Evolutionary conservation across 2,113 vertebrate genomes (phyloP), one percentile per base, ranked within the genome.

Genomic region (Bungarus multicinctus): DNA sequence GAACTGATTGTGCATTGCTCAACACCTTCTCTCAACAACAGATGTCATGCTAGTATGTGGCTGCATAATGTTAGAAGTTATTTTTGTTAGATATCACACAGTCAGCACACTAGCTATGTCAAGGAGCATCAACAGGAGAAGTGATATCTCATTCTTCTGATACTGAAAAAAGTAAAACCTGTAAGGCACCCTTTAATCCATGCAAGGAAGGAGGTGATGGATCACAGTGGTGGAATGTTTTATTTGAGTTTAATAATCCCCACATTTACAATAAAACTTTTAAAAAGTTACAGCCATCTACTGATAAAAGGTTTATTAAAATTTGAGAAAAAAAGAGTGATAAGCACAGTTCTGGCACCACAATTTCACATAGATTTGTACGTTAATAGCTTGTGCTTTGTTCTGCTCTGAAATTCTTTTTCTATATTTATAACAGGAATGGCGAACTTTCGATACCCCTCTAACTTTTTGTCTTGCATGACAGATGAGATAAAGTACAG

Each of bases 41-140:
- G 92, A 90, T 93, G 92, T 69, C 89, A 87, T 90, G 92, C 92
- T 90, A 85, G 92, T 64, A 93, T 93, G 92, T 93, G 92, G 89
- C 92, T 93, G 92, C 88, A 93, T 93, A 93, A 93, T 87, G 92
- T 87, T 93, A 90, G 74, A 87, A 34, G 92, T 90, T 93, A 81
- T 90, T 93, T 90, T 90, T 93, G 89, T 90, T 87, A 93, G 90
- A 87, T 64, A 93, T 93, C 92, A 90, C 92, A 93, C 91, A 90
- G 81, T 64, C 55, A 53, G 64, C 81, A 53, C 74, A 87, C 55
- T 8, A 86, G 23, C 58, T 93, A 90, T 87, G 74, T 86, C 88
- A 64, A 60, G 89, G 74, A 86, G 90, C 55, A 53, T 64, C 88
- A 86, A 43, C 30, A 39, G 7, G 64, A 54, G 91, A 57, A 90